phyloP scores from a whole-genome alignment of 2,888 invertebrate species.

The Phanerotoma sp. region DNA sequence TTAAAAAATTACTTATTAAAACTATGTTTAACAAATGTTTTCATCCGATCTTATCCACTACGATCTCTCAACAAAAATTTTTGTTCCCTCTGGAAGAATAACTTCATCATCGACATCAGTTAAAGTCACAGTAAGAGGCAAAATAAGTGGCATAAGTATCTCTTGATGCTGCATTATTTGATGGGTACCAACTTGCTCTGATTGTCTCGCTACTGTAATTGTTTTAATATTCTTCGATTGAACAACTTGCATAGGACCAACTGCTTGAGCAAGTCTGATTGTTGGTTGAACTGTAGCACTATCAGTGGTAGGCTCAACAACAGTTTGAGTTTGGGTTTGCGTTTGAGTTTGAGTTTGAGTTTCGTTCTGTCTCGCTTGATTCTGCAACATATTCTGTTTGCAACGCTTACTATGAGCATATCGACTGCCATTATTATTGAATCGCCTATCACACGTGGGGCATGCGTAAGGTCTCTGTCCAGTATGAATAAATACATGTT shows the following conservation, averaged over 20 bases:
- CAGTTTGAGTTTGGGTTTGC: conserved; percentile 34
- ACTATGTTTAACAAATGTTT: too few relatives aligned
- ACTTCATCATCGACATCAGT: conserved; percentile 54
- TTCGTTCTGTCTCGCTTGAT: conserved; percentile 38
- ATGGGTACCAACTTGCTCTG: conserved; percentile 42
- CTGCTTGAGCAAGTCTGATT: conserved; percentile 30
- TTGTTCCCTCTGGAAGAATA: conserved; percentile 53
- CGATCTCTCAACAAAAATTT: conserved; percentile 53
- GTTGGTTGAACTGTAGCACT: conserved; percentile 18
- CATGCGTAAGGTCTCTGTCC: conserved; percentile 56
- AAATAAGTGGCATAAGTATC: conserved; percentile 53
- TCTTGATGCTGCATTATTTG: conserved; percentile 53
- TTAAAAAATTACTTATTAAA: too few relatives aligned
- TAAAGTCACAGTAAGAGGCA: conserved; percentile 52
- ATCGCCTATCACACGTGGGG: conserved; percentile 54
- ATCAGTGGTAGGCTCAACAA: neutral
- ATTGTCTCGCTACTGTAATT: conserved; percentile 50
- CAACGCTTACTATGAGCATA: conserved; percentile 56
- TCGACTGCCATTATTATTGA: conserved; percentile 55
- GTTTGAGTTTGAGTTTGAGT: conserved; percentile 35
- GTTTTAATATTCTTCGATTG: conserved; percentile 53
- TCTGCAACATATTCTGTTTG: conserved; percentile 51
- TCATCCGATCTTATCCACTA: conserved; percentile 38
- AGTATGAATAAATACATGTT: conserved; percentile 55
- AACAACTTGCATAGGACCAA: conserved; percentile 39